Conservation (phyloP, 2,888 invertebrate species). For the Homarus gammarus region DNA sequence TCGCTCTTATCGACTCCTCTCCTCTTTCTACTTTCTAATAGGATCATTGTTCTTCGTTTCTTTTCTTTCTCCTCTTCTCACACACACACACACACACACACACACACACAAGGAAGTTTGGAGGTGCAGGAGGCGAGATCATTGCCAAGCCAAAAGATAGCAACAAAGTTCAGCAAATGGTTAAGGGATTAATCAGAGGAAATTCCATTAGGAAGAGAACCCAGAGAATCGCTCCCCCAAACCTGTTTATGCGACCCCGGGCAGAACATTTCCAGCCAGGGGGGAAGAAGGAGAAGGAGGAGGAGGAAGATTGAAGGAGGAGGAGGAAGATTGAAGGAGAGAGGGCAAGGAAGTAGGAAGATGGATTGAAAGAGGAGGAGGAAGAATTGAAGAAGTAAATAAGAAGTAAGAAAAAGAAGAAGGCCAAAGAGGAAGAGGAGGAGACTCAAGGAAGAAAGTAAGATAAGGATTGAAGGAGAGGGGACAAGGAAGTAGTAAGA, state of each 20-base stretch:
- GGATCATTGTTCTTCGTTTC: no score
- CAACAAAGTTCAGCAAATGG: slow-evolving; percentile 35
- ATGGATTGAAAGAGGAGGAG: neutral
- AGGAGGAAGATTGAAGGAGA: neutral
- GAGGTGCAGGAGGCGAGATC: neutral
- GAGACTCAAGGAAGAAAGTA: neutral
- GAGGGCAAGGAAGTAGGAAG: neutral
- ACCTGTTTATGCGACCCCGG: slow-evolving; percentile 31
- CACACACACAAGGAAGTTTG: neutral
- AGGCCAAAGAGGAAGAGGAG: neutral
- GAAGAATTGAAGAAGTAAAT: neutral
- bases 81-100: neutral
- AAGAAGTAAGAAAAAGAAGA: neutral
- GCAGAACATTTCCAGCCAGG: neutral
- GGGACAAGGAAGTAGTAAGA: neutral
- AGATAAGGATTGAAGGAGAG: neutral
- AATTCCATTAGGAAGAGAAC: slow-evolving; percentile 28
- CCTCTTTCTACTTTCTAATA: no score
- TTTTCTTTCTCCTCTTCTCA: no score
- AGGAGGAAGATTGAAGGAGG: neutral
- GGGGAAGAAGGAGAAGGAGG: neutral
- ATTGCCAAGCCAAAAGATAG: slow-evolving; percentile 1
- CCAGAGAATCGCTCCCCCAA: neutral
- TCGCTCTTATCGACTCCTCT: no score
- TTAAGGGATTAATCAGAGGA: slow-evolving; percentile 27